phyloP scores from a whole-genome alignment of 37 sponge, comb jelly and placozoan species.

The Mnemiopsis leidyi region DNA sequence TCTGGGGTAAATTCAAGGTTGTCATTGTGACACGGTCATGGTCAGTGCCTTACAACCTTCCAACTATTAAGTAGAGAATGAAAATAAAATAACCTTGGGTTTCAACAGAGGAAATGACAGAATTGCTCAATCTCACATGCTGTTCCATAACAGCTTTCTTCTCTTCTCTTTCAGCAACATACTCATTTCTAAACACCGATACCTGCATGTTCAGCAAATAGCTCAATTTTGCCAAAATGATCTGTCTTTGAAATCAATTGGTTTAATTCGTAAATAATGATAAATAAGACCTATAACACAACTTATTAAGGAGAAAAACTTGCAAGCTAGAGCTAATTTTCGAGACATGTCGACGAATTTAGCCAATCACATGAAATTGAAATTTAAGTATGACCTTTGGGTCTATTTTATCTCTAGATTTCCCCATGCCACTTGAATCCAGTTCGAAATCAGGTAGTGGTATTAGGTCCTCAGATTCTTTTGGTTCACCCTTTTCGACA shows the following conservation, averaged over 20 bases:
- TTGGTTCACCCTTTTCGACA: background rate
- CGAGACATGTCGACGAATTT: too few relatives aligned
- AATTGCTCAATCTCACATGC: conserved; percentile 38
- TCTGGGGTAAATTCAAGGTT: too few relatives aligned
- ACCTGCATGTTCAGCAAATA: conserved; percentile 42
- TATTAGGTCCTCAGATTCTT: background rate
- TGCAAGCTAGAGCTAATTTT: too few relatives aligned
- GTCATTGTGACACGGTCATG: too few relatives aligned
- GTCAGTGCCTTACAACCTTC: too few relatives aligned
- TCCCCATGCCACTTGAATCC: conserved; percentile 39
- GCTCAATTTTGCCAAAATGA: conserved; percentile 40
- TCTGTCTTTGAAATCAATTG: background rate
- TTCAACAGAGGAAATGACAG: background rate
- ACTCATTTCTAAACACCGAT: conserved; percentile 60
- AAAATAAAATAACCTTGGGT: conserved; percentile 55
- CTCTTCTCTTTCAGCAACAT: conserved; percentile 50
- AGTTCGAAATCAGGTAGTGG: conserved; percentile 51
- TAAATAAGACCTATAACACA: too few relatives aligned
- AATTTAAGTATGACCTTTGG: conserved; percentile 49
- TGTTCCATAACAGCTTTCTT: conserved; percentile 59
- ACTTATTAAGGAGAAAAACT: too few relatives aligned
- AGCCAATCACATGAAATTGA: too few relatives aligned
- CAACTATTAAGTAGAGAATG: too few relatives aligned
- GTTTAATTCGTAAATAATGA: too few relatives aligned
- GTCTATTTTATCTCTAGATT: conserved; percentile 2